These are phyloP conservation scores for Oxyteleia sp. DNA, from an alignment of 2,888 invertebrate species.

Conservation along the genomic window DNA sequence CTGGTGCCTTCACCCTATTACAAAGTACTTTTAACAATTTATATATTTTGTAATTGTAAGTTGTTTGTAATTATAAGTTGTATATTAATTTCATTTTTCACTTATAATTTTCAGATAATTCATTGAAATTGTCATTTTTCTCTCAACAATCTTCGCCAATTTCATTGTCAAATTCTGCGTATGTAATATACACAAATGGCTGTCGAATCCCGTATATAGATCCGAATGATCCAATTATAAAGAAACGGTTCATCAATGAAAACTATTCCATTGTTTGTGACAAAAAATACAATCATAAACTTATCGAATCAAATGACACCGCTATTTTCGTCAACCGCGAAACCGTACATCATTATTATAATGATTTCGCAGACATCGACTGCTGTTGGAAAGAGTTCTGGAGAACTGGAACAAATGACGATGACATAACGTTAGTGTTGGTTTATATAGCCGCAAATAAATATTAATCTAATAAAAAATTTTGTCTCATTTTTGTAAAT, in stretches of 20 bases:
- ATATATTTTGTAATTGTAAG: too few relatives aligned
- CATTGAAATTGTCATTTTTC: too few relatives aligned
- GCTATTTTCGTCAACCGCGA: slow-evolving; percentile 89
- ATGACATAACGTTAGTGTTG: slow-evolving; percentile 87
- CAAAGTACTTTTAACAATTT: too few relatives aligned
- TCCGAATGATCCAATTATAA: slow-evolving; percentile 89
- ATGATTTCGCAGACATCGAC: slow-evolving; percentile 87
- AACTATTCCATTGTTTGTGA: slow-evolving; percentile 89
- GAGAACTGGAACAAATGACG: slow-evolving; percentile 88
- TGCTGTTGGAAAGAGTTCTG: slow-evolving; percentile 91
- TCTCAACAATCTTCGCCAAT: too few relatives aligned
- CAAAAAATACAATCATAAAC: slow-evolving; percentile 88
- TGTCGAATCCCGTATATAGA: slow-evolving; percentile 91
- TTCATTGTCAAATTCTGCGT: slow-evolving; percentile 85
- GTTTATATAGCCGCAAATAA: too few relatives aligned
- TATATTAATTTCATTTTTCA: too few relatives aligned
- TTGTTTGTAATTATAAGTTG: too few relatives aligned
- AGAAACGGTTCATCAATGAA: slow-evolving; percentile 88
- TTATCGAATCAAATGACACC: slow-evolving; percentile 89
- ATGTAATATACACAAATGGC: slow-evolving; percentile 90
- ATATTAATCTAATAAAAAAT: too few relatives aligned
- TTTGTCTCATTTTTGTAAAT: too few relatives aligned
- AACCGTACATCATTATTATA: slow-evolving; percentile 88
- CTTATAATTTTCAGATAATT: too few relatives aligned
- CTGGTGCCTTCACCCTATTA: too few relatives aligned